Percentiles rank a stretch among this genome's conserved stretches.
Evolutionary conservation across 2,113 vertebrate species (phyloP).

Genomic region (Gorsachius goisagi): DNA sequence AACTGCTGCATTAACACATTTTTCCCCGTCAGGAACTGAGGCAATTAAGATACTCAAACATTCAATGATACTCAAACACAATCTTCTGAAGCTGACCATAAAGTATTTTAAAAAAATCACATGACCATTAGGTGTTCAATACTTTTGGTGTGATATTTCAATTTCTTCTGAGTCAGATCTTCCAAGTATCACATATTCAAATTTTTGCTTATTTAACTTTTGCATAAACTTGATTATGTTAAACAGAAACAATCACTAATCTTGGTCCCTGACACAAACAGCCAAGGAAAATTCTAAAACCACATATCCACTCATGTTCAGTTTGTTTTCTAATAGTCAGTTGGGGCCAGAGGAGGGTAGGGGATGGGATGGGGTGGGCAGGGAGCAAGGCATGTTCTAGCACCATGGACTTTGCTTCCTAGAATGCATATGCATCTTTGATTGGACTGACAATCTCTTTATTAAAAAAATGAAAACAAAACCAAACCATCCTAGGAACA

Average conservation of each 20-base stretch:
- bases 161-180: background rate
- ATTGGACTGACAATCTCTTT: background rate
- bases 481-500: background rate
- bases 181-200: background rate
- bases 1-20: constrained; percentile 19
- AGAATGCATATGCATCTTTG: background rate
- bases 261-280: background rate
- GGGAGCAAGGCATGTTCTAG: background rate
- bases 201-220: background rate
- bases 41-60: background rate
- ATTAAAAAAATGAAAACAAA: background rate
- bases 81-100: background rate
- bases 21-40: background rate
- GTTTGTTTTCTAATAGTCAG: background rate
- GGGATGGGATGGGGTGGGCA: too few relatives aligned
- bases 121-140: background rate
- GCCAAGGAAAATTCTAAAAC: background rate
- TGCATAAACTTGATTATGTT: background rate
- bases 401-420: background rate
- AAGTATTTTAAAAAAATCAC: background rate
- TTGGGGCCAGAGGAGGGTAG: background rate
- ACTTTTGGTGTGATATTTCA: background rate
- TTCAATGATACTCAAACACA: background rate
- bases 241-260: background rate
- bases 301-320: background rate